phyloP scores from a whole-genome alignment of 2,797 vertebrate genomes.

The Rhinogobio ventralis region DNA sequence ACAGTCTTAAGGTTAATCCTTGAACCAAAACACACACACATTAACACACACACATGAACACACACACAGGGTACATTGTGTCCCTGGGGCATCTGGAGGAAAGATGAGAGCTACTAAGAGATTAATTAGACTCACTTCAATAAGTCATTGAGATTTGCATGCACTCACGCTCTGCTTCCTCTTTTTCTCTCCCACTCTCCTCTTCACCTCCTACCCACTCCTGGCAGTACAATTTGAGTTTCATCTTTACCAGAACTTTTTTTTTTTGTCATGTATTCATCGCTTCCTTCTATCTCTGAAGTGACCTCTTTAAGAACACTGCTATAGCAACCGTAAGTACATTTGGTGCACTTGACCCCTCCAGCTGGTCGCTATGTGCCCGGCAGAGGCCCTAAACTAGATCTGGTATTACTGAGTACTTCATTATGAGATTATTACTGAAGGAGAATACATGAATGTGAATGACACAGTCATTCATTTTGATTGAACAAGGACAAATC shows the following conservation, averaged over 20 bases:
- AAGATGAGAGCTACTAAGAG: conserved; percentile 55
- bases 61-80: conserved; percentile 44
- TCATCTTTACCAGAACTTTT: conserved; percentile 33
- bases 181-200: conserved; percentile 40
- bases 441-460: conserved; percentile 40
- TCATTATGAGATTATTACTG: conserved; percentile 40
- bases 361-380: conserved; percentile 33
- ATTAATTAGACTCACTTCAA: conserved; percentile 56
- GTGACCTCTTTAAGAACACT: conserved; percentile 25
- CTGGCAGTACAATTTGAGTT: conserved; percentile 41
- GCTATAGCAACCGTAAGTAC: conserved; percentile 33
- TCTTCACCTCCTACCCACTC: conserved; percentile 43
- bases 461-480: conserved; percentile 45
- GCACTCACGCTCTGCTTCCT: conserved; percentile 12
- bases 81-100: conserved; percentile 54
- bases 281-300: conserved; percentile 11
- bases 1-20: conserved; percentile 50
- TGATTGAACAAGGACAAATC: conserved; percentile 22
- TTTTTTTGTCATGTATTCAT: conserved; percentile 8
- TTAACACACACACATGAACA: neutral
- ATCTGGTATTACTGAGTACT: conserved; percentile 20
- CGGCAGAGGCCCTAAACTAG: conserved; percentile 19
- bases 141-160: conserved; percentile 43
- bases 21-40: neutral
- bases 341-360: conserved; percentile 34